phyloP scores from a whole-genome alignment of 2,113 vertebrate species.

The Forbesichthys papilliferus region DNA sequence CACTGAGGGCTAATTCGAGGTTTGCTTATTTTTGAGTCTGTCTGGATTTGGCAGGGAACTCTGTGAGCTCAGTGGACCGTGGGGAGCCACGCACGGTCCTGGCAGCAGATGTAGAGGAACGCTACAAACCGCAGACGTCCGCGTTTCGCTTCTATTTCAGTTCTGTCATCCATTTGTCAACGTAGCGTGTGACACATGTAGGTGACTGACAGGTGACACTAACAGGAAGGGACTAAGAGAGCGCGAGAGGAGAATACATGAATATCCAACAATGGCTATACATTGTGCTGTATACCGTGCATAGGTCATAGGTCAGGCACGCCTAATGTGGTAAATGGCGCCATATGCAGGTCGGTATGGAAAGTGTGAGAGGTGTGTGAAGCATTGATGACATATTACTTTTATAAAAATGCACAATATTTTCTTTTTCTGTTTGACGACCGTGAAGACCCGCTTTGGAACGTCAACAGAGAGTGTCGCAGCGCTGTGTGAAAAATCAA shows the following conservation, averaged over 20 bases:
- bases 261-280: neutral
- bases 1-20: slow-evolving; percentile 20
- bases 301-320: neutral
- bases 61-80: slow-evolving; percentile 40
- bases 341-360: neutral
- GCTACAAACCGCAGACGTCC: neutral
- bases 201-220: slow-evolving; percentile 2
- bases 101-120: slow-evolving; percentile 45
- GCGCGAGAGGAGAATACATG: neutral
- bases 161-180: neutral
- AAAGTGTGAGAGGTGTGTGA: slow-evolving; percentile 1
- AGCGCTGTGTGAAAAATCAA: slow-evolving; percentile 21
- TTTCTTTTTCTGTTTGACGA: slow-evolving; percentile 12
- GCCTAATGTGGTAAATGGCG: neutral
- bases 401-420: slow-evolving; percentile 31
- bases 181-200: neutral
- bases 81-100: slow-evolving; percentile 25
- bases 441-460: slow-evolving; percentile 12
- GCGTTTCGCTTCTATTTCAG: neutral
- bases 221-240: neutral
- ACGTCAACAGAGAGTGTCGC: slow-evolving; percentile 4
- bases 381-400: slow-evolving; percentile 9
- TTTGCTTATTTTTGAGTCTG: slow-evolving; percentile 57
- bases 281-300: neutral
- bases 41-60: slow-evolving; percentile 34